Percentiles rank a stretch among this genome's conserved stretches.
These are phyloP conservation scores for Cosmorhoe ocellata DNA, from an alignment of 2,888 invertebrate species.

Conservation along the genomic window DNA sequence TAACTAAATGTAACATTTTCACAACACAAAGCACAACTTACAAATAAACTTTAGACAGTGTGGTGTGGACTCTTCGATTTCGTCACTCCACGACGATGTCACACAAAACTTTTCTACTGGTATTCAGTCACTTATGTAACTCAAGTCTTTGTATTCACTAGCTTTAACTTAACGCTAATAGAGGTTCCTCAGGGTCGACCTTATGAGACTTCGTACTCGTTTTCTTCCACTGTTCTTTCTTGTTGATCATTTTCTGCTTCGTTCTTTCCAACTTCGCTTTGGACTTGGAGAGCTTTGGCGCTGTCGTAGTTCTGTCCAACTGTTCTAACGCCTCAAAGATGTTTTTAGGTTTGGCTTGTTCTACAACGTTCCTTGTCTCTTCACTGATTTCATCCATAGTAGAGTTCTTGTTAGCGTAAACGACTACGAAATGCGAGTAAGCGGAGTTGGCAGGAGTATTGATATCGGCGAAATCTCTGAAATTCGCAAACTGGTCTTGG, in stretches of 20 bases:
- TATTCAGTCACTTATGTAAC: conserved; percentile 65
- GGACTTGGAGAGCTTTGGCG: conserved; percentile 79
- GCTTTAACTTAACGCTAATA: conserved; percentile 86
- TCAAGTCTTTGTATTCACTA: conserved; percentile 72
- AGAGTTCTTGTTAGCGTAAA: conserved; percentile 91
- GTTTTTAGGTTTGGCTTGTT: conserved; percentile 84
- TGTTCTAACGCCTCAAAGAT: conserved; percentile 91
- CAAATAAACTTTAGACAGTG: conserved; percentile 54
- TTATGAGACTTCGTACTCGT: conserved; percentile 65
- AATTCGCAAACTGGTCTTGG: conserved; percentile 93
- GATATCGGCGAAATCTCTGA: conserved; percentile 95
- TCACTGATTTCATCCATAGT: conserved; percentile 82
- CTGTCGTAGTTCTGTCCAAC: conserved; percentile 82
- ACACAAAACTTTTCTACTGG: conserved; percentile 52
- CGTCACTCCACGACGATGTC: conserved; percentile 49
- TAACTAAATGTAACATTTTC: conserved; percentile 42
- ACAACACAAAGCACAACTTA: conserved; percentile 51
- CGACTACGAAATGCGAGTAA: conserved; percentile 91
- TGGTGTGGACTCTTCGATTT: conserved; percentile 52
- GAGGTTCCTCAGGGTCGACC: conserved; percentile 83
- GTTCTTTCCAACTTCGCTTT: conserved; percentile 85
- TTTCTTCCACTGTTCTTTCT: conserved; percentile 76
- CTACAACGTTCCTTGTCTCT: conserved; percentile 66
- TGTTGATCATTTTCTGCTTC: conserved; percentile 66
- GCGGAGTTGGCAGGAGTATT: conserved; percentile 90